Conservation (phyloP, 2,797 vertebrate species). For the Tapirus indicus region DNA sequence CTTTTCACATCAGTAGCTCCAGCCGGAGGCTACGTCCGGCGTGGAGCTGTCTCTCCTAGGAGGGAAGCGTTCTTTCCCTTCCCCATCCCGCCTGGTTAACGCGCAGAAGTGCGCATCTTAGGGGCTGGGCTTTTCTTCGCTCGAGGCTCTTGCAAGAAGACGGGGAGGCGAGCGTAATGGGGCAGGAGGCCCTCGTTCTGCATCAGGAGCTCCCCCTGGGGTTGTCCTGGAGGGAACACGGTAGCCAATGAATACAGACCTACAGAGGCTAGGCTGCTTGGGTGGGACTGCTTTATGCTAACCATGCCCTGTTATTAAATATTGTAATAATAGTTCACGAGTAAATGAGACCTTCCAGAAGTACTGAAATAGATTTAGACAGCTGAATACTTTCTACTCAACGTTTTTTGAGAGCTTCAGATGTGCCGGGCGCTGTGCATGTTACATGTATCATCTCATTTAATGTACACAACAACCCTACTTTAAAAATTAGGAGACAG, state of each 20-base stretch:
- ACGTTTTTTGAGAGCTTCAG: background rate
- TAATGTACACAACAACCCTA: background rate
- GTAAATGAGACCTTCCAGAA: background rate
- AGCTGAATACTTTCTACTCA: background rate
- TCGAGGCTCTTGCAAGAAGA: background rate
- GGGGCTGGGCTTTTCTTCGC: background rate
- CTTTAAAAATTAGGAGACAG: slow-evolving; percentile 27
- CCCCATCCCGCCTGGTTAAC: background rate
- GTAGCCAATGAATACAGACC: background rate
- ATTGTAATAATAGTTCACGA: background rate
- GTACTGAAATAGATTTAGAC: background rate
- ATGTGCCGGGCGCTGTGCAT: background rate
- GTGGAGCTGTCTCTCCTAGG: slow-evolving; percentile 78
- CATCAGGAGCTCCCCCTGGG: slow-evolving; percentile 8
- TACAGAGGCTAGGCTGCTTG: background rate
- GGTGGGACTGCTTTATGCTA: background rate
- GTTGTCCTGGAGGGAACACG: background rate
- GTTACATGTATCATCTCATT: background rate
- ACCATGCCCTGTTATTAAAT: background rate
- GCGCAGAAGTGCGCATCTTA: background rate
- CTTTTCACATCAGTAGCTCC: background rate
- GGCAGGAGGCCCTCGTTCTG: background rate
- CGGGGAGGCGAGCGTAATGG: background rate
- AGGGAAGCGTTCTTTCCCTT: slow-evolving; percentile 20
- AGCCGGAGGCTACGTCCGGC: background rate